Percentiles rank a stretch among this genome's conserved stretches.
Evolutionary conservation across 2,888 invertebrate genomes (phyloP).

Genomic region (Nomada ferruginata): DNA sequence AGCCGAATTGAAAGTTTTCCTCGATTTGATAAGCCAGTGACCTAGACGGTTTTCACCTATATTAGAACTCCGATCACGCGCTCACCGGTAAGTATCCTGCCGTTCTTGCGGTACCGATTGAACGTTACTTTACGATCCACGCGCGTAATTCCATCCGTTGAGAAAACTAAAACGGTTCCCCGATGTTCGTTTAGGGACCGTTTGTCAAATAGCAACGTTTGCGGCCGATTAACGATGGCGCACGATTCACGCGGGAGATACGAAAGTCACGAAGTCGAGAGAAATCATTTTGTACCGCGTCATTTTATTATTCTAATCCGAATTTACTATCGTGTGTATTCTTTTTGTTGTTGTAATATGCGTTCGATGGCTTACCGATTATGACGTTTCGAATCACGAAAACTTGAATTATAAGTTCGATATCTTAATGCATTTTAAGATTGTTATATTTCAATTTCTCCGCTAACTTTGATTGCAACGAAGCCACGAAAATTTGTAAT

Average conservation of each 20-base stretch:
- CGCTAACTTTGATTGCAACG: constrained; percentile 38
- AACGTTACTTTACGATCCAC: constrained; percentile 30
- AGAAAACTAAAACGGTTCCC: neutral
- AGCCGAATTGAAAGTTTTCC: neutral
- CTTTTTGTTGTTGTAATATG: neutral
- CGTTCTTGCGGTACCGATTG: constrained; percentile 54
- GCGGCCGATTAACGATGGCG: neutral
- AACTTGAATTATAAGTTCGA: no score
- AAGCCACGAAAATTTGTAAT: neutral
- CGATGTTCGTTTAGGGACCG: neutral
- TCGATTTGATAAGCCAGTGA: constrained; percentile 28
- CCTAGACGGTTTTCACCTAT: constrained; percentile 55
- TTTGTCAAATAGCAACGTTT: neutral
- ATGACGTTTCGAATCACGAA: no score
- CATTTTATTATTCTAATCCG: no score
- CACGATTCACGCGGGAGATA: neutral
- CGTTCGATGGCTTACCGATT: neutral
- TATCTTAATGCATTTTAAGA: neutral
- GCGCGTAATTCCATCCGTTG: neutral
- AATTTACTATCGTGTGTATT: no score
- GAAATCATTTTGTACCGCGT: no score
- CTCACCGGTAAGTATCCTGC: constrained; percentile 59
- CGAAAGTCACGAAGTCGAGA: neutral
- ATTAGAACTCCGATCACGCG: constrained; percentile 61
- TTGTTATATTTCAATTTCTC: constrained; percentile 14